Base-by-base conservation (phyloP, 2,888 invertebrate species). In the Apomyelois bistriatella region DNA sequence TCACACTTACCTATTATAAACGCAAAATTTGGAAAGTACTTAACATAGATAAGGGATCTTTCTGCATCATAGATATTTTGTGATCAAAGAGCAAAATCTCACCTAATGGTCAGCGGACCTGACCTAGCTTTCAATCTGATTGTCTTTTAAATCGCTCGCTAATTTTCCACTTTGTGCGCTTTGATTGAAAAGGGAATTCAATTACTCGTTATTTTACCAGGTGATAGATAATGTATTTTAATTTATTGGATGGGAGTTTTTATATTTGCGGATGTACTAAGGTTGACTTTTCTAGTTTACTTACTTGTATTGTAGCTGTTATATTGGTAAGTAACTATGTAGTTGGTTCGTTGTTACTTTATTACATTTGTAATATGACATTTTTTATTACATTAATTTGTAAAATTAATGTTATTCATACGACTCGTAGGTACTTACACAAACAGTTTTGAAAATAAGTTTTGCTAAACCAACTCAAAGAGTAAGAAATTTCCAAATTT, bases 41-140 rank as follows among this genome's bases (percentile, higher is more conserved):
- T 9, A 1, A 28, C 3, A 32, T 32, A 6, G 1, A 3, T 6
- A 38, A 38, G 38, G 8, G 38, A 38, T 13, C 1, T 4, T 40
- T 40, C 40, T 40, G 10, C 48, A 37, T 12, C 13, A 47, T 40
- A 15, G 16, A 48, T 54, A 52, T 48, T 54, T 52, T 52, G 17
- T 51, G 41, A 30, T 36, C 51, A 35, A 41, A 28, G 47, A 51
- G 41, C 58, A 66, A 65, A 65, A 50, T 32, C 49, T 65, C 64
- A 63, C 61, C 61, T 62, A 66, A 67, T 66, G 63, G 60, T 53
- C 48, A 55, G 53, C 53, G 40, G 52, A 54, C 58, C 28, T 55
- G 69, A 65, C 68, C 68, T 61, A 67, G 64, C 66, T 74, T 68
- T 66, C 68, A 62, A 65, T 61, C 47, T 57, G 58, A 73, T 71